Base-by-base conservation (phyloP, 2,797 vertebrate genomes). In the Spatula versicolor region DNA sequence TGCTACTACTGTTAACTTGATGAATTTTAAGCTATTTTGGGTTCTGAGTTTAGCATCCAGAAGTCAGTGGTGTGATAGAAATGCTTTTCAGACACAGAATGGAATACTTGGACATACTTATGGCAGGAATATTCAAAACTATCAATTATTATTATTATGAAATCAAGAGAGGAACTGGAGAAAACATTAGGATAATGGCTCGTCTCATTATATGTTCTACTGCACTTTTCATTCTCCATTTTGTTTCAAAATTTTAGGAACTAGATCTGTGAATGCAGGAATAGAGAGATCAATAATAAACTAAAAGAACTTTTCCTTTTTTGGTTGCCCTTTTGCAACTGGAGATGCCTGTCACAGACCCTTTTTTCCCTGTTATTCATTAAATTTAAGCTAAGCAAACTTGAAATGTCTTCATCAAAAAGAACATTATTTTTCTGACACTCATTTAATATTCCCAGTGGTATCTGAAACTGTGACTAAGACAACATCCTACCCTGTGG, bases 1-100 rank as follows among this genome's bases (percentile, higher is more conserved):
- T 39, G 69, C 54, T 83, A 5, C 76, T 79, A 19, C 62, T 84
- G 84, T 84, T 95, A 86, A 77, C 85, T 20, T 90, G 87, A 86
- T 88, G 83, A 79, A 94, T 94, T 96, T 71, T 74, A 80, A 90
- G 71, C 48, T 82, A 20, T 93, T 86, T 82, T 72, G 58, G 22
- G 60, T 62, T 94, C 84, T 7, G 83, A 30, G 31, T 78, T 88
- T 93, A 79, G 56, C 64, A 91, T 35, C 77, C 48, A 2, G 30
- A 74, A 86, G 48, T 86, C 89, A 88, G 5, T 12, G 33, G 39
- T 62, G n/a, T 69, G 67, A 3, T 1, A 86, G 50, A 31, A 82
- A 67, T 67, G 59, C 37, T 77, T 82, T 86, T 80, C 66, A 71
- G 71, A 46, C 55, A 8, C 17, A 50, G 11, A 55, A 86, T 18